Base-by-base conservation (phyloP, 2,888 invertebrate species). In the Ennomos quercinarius region DNA sequence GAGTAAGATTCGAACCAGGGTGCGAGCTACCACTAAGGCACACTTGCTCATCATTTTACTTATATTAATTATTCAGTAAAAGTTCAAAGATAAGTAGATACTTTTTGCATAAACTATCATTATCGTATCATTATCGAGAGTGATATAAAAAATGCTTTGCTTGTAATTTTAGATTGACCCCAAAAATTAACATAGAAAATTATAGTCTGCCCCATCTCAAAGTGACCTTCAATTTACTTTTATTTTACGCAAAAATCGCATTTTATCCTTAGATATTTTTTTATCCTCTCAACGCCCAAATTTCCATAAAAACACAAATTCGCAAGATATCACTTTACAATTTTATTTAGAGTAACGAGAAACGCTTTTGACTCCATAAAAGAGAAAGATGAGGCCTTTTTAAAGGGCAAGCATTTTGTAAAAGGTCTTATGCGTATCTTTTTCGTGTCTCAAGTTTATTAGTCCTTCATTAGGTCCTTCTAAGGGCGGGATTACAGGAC, bases 381-480 rank as follows among this genome's bases (percentile, higher is more conserved):
- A 6, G 27, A 6, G 6, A 27, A 27, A 27, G 27, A 27, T 27
- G 49, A 39, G 17, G 34, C 13, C 9, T 35, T 46, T 41, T 36
- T 4, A 36, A n/a, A 37, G 10, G 50, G 17, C 36, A 36, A 43
- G 40, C 27, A 48, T 45, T 42, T 51, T 53, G 35, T 27, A 50
- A 49, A 40, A 54, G 35, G 34, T 8, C 35, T 50, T 34, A 36
- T 9, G 35, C 43, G 38, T 42, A 42, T 54, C 37, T 60, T 46
- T 54, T 36, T 49, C 55, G 48, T 43, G 51, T 51, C 39, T 35
- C 50, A 36, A 6, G 43, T 39, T 52, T 51, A 64, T 62, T 67
- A 61, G 61, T 38, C 59, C 51, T 64, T 67, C 64, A 58, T 67
- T 64, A 67, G 46, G 49, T 37, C 37, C 46, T 55, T 53, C 55